Evolutionary conservation across 2,888 invertebrate genomes (phyloP), one percentile per base, ranked within the genome.

Genomic region (Drosophila engyochracea): DNA sequence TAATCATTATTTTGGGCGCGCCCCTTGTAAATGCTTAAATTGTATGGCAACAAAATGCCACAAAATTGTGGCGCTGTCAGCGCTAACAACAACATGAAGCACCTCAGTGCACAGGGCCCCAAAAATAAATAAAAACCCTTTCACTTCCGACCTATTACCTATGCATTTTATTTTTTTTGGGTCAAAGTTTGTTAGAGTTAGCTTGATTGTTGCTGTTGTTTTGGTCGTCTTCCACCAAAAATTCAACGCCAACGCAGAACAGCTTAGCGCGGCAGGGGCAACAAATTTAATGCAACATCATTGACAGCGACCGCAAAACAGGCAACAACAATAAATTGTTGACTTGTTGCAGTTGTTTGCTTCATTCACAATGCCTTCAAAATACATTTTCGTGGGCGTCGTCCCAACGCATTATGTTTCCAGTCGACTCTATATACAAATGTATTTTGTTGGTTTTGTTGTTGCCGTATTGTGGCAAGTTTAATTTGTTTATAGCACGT

Each of bases 401-500:
- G 70, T 87, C 76, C 57, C 68, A 79, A 85, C 88, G 85, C 88
- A 85, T 87, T 87, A 79, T 68, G 67, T 71, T 57, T 14, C 28
- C n/a, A 28, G 7, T 73, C 73, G 61, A 61, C 28, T 57, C n/a
- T 57, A n/a, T 61, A 58, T 62, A 70, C 60, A 70, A 79, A 79
- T 72, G 55, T 57, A 39, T 44, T 33, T 51, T 33, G 64, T 51
- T 68, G 51, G 30, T 31, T 44, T 35, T n/a, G 28, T 47, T 65
- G 35, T 57, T 73, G 4, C 44, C 37, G 55, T 54, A 54, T 55
- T 74, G 74, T 75, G 67, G 83, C 82, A 80, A 81, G 78, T 67
- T 89, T 81, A 89, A 87, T 87, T 87, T 87, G 87, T 87, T 84
- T 78, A 79, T 83, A 69, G 81, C 74, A 57, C 83, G 83, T 83